Base-by-base conservation (phyloP, 2,888 invertebrate genomes). In the Philereme vetulata region DNA sequence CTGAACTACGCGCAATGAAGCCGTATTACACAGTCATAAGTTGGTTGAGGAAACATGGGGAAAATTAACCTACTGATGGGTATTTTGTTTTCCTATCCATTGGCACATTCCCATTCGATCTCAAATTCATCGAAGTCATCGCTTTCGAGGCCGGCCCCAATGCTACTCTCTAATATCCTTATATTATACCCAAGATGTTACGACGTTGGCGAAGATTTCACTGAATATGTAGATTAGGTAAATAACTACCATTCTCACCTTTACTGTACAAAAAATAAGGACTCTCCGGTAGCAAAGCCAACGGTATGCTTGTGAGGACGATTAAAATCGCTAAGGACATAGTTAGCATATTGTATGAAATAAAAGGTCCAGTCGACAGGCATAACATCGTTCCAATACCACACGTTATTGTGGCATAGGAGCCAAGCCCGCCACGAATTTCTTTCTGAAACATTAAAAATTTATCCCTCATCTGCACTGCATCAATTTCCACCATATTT, bases 241-340 rank as follows among this genome's bases (percentile, higher is more conserved):
- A 8, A 3, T n/a, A 42, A 42, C 4, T 42, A n/a, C 3, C 6
- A 34, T 21, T 4, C 47, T 43, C 50, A 61, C 60, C 60, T 56
- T 56, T 48, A 7, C 36, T 36, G 10, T 56, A 46, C 35, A 61
- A 49, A 34, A 56, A 73, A 59, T 66, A 72, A 0, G 80, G 79
- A 42, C 76, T 79, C n/a, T 78, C 77, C 0, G 79, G 80, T 11
- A 80, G 32, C 42, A 73, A 71, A 8, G 76, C n/a, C 34, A 76
- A 43, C 0, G 79, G 77, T 7, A 76, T 10, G 1, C 65, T 62
- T 4, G 70, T 65, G 0, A 60, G 53, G 1, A 62, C 42, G 4
- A 71, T 60, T 1, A 43, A 33, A 8, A 48, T 56, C 4, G 51
- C 10, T 11, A 45, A 47, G 10, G 56, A 9, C 9, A n/a, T 4